phyloP scores from a whole-genome alignment of 2,888 invertebrate genomes.

The Kuschelorhynchus macadamiae region DNA sequence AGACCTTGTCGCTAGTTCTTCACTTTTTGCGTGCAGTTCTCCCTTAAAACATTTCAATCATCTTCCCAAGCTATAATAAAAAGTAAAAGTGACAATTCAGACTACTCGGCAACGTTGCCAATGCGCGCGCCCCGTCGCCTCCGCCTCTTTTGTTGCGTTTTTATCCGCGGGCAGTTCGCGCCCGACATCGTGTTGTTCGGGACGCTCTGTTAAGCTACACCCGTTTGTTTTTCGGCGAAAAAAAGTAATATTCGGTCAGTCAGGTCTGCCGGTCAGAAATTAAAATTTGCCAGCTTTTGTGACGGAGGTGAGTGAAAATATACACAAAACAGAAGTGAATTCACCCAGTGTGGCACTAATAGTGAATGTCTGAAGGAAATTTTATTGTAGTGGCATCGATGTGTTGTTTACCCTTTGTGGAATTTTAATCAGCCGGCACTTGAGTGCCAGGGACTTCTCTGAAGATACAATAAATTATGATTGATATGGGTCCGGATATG shows the following conservation, averaged over 20 bases:
- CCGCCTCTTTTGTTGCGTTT: conserved; percentile 38
- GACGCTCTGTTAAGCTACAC: conserved; percentile 27
- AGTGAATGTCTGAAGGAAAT: neutral
- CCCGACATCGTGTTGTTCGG: conserved; percentile 33
- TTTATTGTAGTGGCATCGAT: conserved; percentile 21
- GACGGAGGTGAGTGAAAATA: conserved; percentile 8
- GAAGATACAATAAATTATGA: conserved; percentile 36
- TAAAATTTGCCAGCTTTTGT: neutral
- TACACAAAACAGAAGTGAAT: neutral
- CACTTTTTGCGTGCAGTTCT: too few relatives aligned
- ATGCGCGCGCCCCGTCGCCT: conserved; percentile 36
- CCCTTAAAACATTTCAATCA: too few relatives aligned
- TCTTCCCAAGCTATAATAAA: too few relatives aligned
- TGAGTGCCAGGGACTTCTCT: conserved; percentile 11
- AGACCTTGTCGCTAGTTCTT: too few relatives aligned
- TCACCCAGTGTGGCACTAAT: neutral
- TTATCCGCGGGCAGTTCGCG: conserved; percentile 34
- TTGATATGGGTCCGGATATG: conserved; percentile 51
- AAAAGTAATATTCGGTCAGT: conserved; percentile 1
- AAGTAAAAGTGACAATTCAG: conserved; percentile 6
- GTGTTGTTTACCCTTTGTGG: conserved; percentile 31
- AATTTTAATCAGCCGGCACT: conserved; percentile 27
- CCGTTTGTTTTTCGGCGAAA: conserved; percentile 16
- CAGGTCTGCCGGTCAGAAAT: neutral
- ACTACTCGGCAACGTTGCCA: conserved; percentile 31